Evolutionary conservation across 2,888 invertebrate genomes (phyloP).

Genomic region (Zele albiditarsus): DNA sequence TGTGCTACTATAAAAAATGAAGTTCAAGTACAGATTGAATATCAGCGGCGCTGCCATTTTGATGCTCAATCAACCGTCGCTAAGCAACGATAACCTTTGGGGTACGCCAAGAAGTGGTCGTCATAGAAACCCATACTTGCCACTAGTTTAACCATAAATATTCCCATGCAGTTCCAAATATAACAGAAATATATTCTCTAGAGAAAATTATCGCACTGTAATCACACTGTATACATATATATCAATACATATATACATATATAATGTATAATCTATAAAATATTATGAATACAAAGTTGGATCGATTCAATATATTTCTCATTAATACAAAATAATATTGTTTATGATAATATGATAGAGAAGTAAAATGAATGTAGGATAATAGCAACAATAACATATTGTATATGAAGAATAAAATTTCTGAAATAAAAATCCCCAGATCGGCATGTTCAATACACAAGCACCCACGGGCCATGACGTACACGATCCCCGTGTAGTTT

Average conservation of each 20-base stretch:
- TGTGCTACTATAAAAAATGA: neutral
- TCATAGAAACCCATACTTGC: slow-evolving; percentile 57
- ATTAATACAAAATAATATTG: neutral
- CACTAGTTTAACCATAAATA: slow-evolving; percentile 13
- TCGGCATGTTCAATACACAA: slow-evolving; percentile 39
- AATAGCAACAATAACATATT: neutral
- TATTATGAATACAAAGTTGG: neutral
- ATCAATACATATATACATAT: neutral
- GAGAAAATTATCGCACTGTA: neutral
- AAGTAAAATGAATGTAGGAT: neutral
- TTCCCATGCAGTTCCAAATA: neutral
- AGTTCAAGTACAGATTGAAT: neutral
- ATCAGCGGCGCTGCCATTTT: slow-evolving; percentile 42
- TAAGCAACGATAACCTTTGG: slow-evolving; percentile 36
- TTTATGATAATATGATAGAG: too few relatives aligned
- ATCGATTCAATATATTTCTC: neutral
- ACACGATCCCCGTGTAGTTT: slow-evolving; percentile 60
- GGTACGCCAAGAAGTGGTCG: slow-evolving; percentile 50
- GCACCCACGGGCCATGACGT: slow-evolving; percentile 55
- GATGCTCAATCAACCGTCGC: slow-evolving; percentile 44
- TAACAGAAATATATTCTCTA: slow-evolving; percentile 3
- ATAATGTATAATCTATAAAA: neutral
- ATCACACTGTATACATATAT: neutral
- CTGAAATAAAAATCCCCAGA: slow-evolving; percentile 50
- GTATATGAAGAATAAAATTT: neutral